Percentiles rank a stretch among this genome's conserved stretches.
Conservation (phyloP, 2,888 invertebrate species). For the Sinohyriopsis cumingii region DNA sequence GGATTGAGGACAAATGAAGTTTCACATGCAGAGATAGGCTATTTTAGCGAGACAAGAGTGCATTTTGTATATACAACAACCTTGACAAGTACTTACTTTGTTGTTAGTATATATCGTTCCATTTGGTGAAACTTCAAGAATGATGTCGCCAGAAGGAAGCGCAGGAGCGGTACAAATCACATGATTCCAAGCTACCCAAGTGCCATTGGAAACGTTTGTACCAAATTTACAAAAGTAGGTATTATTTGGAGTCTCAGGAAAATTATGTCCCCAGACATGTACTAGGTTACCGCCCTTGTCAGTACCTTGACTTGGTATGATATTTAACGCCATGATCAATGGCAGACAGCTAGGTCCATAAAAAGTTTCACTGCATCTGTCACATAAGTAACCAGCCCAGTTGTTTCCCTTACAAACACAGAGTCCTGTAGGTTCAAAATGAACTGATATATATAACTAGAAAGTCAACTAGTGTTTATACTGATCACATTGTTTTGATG, state of each 20-base stretch:
- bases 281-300: conserved; percentile 25
- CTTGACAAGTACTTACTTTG: conserved; percentile 10
- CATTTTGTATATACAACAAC: too few species aligned
- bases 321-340: conserved; percentile 19
- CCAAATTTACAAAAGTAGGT: conserved; percentile 35
- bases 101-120: conserved; percentile 22
- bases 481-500: too few species aligned
- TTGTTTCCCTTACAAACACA: conserved; percentile 33
- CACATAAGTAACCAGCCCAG: conserved; percentile 40
- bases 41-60: too few species aligned
- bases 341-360: conserved; percentile 44
- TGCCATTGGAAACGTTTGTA: conserved; percentile 20
- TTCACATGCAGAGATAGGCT: too few species aligned
- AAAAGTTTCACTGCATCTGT: conserved; percentile 38
- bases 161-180: conserved; percentile 19
- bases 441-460: too few species aligned
- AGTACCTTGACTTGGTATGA: conserved; percentile 21
- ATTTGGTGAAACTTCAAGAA: conserved; percentile 24
- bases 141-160: conserved; percentile 16
- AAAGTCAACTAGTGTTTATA: too few species aligned
- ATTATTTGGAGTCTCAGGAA: conserved; percentile 25
- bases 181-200: conserved; percentile 25
- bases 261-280: conserved; percentile 41
- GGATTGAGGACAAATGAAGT: too few species aligned
- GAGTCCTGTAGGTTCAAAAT: conserved; percentile 13